These are phyloP conservation scores for Phragmatobia fuliginosa DNA, from an alignment of 2,888 invertebrate genomes.

Conservation along the genomic window DNA sequence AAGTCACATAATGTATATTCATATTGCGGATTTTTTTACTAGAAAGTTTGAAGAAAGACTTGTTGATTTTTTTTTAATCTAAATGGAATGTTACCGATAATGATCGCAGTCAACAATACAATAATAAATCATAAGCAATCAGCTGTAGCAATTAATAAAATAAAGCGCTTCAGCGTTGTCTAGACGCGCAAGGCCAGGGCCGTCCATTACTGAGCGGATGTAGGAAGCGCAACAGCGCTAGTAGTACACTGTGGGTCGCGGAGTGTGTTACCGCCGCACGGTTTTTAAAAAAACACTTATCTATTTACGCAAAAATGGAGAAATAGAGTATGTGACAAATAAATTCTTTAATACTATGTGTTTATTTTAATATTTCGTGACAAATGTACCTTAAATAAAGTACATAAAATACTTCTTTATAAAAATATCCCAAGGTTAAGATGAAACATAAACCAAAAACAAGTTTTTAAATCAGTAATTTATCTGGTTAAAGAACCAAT, in stretches of 20 bases:
- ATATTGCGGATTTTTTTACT: too few relatives aligned
- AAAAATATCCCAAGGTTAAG: constrained; percentile 32
- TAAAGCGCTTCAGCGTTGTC: constrained; percentile 58
- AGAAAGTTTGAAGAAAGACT: neutral
- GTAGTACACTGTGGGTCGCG: constrained; percentile 58
- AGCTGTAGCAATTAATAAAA: constrained; percentile 59
- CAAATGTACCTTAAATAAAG: neutral
- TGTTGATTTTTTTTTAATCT: neutral
- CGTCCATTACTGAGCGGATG: constrained; percentile 61
- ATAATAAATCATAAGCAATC: constrained; percentile 48
- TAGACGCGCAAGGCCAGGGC: constrained; percentile 65
- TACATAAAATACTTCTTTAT: neutral
- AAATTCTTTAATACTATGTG: neutral
- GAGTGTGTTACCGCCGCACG: constrained; percentile 43
- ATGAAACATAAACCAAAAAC: constrained; percentile 12
- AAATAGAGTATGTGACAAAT: constrained; percentile 11
- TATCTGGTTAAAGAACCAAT: constrained; percentile 34
- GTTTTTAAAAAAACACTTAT: constrained; percentile 40
- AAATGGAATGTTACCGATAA: constrained; percentile 4
- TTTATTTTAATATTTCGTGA: constrained; percentile 9
- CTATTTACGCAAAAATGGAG: constrained; percentile 31
- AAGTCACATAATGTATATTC: too few relatives aligned
- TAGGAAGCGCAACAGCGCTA: constrained; percentile 67
- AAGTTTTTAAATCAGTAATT: constrained; percentile 32
- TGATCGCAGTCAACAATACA: constrained; percentile 9